Evolutionary conservation across 2,888 invertebrate genomes (phyloP).

Genomic region (Fragum sueziense): DNA sequence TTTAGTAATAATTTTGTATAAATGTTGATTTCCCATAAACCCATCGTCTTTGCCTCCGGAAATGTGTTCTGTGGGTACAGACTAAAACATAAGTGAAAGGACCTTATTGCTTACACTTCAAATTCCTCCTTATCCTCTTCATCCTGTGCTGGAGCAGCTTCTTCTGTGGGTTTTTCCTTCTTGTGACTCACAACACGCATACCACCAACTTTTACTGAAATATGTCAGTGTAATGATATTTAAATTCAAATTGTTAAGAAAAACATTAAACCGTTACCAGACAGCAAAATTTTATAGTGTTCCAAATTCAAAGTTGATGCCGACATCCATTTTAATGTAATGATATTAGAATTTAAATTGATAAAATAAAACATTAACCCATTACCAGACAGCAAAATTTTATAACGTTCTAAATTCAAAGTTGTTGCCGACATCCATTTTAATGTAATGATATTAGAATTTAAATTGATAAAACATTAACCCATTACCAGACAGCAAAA

Average conservation of each 20-base stretch:
- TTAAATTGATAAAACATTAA: not conserved
- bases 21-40: no score
- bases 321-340: not conserved
- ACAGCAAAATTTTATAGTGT: not conserved
- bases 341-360: not conserved
- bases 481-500: not conserved
- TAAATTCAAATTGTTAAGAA: not conserved
- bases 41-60: no score
- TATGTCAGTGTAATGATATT: not conserved
- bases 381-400: not conserved
- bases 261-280: not conserved
- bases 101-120: slow-evolving; percentile 61
- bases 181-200: slow-evolving; percentile 74
- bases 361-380: not conserved
- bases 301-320: not conserved
- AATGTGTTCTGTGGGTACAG: no score
- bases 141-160: slow-evolving; percentile 59
- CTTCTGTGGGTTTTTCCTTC: slow-evolving; percentile 56
- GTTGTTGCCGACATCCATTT: not conserved
- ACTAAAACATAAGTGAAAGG: no score
- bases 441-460: not conserved
- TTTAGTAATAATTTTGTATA: no score
- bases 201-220: slow-evolving; percentile 73
- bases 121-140: slow-evolving; percentile 65
- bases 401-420: not conserved